These are phyloP conservation scores for Ginglymostoma cirratum DNA, from an alignment of 2,113 vertebrate genomes.

Conservation along the genomic window DNA sequence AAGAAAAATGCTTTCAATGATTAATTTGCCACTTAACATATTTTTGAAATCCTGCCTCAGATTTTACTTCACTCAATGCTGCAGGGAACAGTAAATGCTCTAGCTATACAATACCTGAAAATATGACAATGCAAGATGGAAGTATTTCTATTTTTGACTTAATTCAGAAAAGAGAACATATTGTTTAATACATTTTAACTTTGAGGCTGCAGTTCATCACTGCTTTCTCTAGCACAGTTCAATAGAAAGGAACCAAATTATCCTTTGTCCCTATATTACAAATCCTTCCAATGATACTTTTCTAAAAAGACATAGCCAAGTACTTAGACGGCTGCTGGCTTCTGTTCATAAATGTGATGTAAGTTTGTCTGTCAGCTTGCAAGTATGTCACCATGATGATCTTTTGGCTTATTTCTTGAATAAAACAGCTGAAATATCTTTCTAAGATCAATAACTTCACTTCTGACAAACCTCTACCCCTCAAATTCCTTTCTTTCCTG, in stretches of 20 bases:
- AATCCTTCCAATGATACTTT: neutral
- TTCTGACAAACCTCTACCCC: neutral
- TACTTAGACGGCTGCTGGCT: neutral
- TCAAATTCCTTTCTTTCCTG: neutral
- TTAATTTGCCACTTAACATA: neutral
- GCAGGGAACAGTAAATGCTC: neutral
- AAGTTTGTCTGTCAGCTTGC: neutral
- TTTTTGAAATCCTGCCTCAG: neutral
- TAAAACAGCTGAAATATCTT: slow-evolving; percentile 3
- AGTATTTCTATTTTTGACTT: neutral
- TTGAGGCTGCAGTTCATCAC: neutral
- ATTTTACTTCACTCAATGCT: neutral
- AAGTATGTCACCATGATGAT: neutral
- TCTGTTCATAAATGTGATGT: neutral
- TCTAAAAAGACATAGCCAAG: neutral
- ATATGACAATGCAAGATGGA: neutral
- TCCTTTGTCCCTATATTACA: neutral
- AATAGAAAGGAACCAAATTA: neutral
- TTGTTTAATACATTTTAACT: neutral
- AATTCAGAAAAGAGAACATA: neutral
- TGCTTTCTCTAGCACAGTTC: neutral
- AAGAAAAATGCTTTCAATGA: neutral
- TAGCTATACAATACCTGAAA: neutral
- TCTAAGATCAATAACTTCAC: neutral
- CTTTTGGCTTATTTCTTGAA: neutral